A percentile compares a stretch with the other conserved stretches of the same genome.
These are phyloP conservation scores for Dromas ardeola DNA, from an alignment of 2,113 vertebrate genomes.

Conservation along the genomic window DNA sequence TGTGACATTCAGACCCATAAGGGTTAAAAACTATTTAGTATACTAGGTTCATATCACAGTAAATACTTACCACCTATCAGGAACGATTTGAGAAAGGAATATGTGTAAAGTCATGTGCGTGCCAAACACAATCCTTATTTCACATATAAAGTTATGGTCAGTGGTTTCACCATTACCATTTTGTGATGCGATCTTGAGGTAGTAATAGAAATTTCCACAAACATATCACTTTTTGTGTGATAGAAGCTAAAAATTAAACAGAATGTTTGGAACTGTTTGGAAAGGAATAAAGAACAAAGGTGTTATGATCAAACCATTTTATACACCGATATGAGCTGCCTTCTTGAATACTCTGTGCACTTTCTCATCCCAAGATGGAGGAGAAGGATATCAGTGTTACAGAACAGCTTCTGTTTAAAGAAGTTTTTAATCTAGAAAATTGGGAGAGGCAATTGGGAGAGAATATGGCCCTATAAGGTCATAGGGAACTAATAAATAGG, in stretches of 20 bases:
- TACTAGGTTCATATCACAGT: neutral
- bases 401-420: neutral
- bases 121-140: neutral
- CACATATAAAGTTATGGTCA: neutral
- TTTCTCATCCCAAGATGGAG: neutral
- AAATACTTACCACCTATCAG: neutral
- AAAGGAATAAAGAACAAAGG: neutral
- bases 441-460: fast-evolving
- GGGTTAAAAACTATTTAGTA: neutral
- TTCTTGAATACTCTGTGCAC: neutral
- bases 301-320: neutral
- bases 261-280: neutral
- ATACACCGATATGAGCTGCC: neutral
- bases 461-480: neutral
- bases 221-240: neutral
- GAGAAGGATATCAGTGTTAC: neutral
- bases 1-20: neutral
- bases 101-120: neutral
- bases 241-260: neutral
- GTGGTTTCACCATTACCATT: neutral
- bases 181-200: neutral
- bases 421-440: neutral
- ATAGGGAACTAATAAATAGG: neutral
- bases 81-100: neutral
- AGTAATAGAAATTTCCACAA: neutral